These are phyloP conservation scores for Hydrocynus forskahlii DNA, from an alignment of 2,797 vertebrate genomes.

Conservation along the genomic window DNA sequence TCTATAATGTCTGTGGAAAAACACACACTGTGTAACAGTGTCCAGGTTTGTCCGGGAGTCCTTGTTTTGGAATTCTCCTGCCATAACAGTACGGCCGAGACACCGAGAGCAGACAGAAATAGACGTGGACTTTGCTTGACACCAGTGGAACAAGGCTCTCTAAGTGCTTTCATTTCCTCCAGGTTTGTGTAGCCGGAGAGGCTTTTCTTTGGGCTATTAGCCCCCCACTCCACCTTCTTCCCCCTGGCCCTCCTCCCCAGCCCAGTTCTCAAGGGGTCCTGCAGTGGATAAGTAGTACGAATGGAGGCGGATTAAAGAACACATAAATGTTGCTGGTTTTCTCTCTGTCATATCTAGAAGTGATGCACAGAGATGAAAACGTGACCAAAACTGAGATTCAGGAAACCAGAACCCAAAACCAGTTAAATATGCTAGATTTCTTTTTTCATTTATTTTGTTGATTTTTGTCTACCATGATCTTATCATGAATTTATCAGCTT, in stretches of 20 bases:
- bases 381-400: neutral
- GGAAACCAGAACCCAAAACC: neutral
- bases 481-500: no score
- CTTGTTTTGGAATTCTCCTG: conserved; percentile 15
- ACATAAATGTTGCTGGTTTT: neutral
- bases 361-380: neutral
- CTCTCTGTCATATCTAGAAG: neutral
- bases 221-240: conserved; percentile 11
- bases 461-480: no score
- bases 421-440: neutral
- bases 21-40: conserved; percentile 11
- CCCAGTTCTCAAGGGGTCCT: conserved; percentile 32
- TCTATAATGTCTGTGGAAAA: neutral
- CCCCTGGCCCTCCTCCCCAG: conserved; percentile 6
- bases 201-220: conserved; percentile 50
- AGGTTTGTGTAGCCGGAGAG: conserved; percentile 35
- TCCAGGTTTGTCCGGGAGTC: neutral
- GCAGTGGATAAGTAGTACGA: conserved; percentile 10
- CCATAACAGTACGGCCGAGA: neutral
- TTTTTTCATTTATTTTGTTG: neutral
- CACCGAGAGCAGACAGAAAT: conserved; percentile 49
- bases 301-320: neutral
- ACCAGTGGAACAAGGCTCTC: conserved; percentile 52
- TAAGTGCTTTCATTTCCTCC: conserved; percentile 60
- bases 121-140: conserved; percentile 57